These are phyloP conservation scores for Pseudorhiza aurosa DNA, from an alignment of 30 jellyfish, hydroid and myxozoan species.

Conservation along the genomic window DNA sequence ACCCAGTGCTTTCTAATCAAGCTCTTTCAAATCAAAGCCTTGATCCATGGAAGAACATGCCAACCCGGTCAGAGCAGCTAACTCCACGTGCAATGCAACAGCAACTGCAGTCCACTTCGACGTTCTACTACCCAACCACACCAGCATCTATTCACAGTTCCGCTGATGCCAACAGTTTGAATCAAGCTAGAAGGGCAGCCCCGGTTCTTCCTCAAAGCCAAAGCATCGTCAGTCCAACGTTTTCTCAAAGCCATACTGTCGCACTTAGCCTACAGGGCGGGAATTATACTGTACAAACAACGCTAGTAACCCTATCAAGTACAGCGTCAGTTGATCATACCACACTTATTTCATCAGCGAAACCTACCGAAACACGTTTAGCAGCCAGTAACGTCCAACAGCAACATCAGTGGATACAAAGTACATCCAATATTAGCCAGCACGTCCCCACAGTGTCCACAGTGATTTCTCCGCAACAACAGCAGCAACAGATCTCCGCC, in stretches of 20 bases:
- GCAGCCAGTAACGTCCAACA: slow-evolving; percentile 26
- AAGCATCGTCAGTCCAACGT: slow-evolving; percentile 25
- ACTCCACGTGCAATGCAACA: slow-evolving; percentile 31
- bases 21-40: background rate
- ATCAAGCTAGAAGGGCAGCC: slow-evolving; percentile 8
- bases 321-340: slow-evolving; percentile 5
- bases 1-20: slow-evolving; percentile 2
- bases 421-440: slow-evolving; percentile 7
- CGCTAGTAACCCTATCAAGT: slow-evolving; percentile 15
- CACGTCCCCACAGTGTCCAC: background rate
- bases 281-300: slow-evolving; percentile 9
- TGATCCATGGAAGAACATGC: slow-evolving; percentile 43
- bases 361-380: slow-evolving; percentile 13
- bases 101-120: slow-evolving; percentile 40
- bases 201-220: background rate
- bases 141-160: slow-evolving; percentile 8
- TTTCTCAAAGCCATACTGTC: slow-evolving; percentile 8
- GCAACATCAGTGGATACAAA: slow-evolving; percentile 21
- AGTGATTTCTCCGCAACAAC: background rate
- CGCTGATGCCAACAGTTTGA: background rate
- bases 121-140: slow-evolving; percentile 32
- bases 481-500: background rate
- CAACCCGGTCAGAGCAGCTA: slow-evolving; percentile 25
- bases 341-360: background rate
- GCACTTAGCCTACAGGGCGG: background rate